A percentile compares a stretch with the other conserved stretches of the same genome.
These are phyloP conservation scores for Meiosimyza platycephala DNA, from an alignment of 2,888 invertebrate species.

Conservation along the genomic window DNA sequence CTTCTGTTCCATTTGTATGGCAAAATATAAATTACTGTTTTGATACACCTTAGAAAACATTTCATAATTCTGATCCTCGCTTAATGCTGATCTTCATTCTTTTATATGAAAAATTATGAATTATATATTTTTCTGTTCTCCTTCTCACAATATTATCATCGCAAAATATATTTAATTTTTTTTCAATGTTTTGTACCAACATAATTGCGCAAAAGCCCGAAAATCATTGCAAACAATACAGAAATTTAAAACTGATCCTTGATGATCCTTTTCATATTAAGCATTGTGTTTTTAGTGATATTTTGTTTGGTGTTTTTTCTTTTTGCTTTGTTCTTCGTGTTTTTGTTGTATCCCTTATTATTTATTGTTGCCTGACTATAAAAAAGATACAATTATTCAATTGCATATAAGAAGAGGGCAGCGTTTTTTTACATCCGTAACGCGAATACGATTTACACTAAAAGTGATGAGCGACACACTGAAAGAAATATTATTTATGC, in stretches of 20 bases:
- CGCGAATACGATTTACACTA: no score
- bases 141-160: no score
- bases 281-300: slow-evolving; percentile 8
- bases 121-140: no score
- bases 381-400: slow-evolving; percentile 39
- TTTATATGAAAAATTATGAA: no score
- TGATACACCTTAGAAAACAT: no score
- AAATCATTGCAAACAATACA: slow-evolving; percentile 26
- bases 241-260: slow-evolving; percentile 33
- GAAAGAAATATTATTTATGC: neutral
- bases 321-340: slow-evolving; percentile 11
- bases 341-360: neutral
- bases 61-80: no score
- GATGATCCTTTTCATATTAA: slow-evolving; percentile 24
- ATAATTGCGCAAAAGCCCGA: slow-evolving; percentile 30
- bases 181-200: neutral
- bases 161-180: neutral
- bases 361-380: slow-evolving; percentile 46
- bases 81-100: no score
- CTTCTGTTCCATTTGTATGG: no score
- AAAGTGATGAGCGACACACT: neutral
- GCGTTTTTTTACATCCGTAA: neutral
- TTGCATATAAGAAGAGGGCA: slow-evolving; percentile 10
- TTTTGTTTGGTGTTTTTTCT: slow-evolving; percentile 11
- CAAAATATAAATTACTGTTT: no score